phyloP scores from a whole-genome alignment of 2,888 invertebrate genomes.

The Drosophila paranaensis region DNA sequence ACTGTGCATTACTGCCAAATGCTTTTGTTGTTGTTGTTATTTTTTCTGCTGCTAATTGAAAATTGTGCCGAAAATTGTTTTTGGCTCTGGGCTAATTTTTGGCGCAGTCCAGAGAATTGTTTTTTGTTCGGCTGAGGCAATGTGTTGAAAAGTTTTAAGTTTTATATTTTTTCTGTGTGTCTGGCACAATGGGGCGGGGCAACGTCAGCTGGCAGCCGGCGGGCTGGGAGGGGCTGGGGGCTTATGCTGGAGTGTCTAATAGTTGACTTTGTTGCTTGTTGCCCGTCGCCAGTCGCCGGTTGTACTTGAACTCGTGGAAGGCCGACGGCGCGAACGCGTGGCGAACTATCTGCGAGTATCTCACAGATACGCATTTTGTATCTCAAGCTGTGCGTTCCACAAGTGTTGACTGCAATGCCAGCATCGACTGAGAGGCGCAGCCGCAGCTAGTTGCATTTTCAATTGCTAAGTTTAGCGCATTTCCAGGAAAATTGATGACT shows the following conservation, averaged over 20 bases:
- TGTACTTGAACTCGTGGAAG: constrained; percentile 72
- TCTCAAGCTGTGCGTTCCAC: constrained; percentile 23
- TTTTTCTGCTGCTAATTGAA: constrained; percentile 62
- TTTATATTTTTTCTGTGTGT: constrained; percentile 42
- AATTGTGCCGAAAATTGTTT: constrained; percentile 70
- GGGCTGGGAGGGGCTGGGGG: background rate
- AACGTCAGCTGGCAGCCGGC: background rate
- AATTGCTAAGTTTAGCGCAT: background rate
- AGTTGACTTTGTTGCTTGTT: constrained; percentile 55
- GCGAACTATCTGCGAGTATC: constrained; percentile 42
- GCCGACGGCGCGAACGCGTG: constrained; percentile 48
- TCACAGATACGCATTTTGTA: constrained; percentile 46
- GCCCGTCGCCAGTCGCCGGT: constrained; percentile 60
- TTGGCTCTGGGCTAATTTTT: constrained; percentile 41
- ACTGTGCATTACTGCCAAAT: constrained; percentile 4
- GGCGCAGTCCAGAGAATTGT: constrained; percentile 32
- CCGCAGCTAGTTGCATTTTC: background rate
- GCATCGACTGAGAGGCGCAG: background rate
- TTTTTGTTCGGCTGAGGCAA: constrained; percentile 37
- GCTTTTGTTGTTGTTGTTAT: constrained; percentile 11
- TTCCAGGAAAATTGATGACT: background rate
- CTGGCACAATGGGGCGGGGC: constrained; percentile 18
- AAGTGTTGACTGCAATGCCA: constrained; percentile 17
- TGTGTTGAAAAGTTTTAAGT: constrained; percentile 63
- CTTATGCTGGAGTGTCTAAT: constrained; percentile 22